phyloP scores from a whole-genome alignment of 2,888 invertebrate species.

The Aphodius granarius region DNA sequence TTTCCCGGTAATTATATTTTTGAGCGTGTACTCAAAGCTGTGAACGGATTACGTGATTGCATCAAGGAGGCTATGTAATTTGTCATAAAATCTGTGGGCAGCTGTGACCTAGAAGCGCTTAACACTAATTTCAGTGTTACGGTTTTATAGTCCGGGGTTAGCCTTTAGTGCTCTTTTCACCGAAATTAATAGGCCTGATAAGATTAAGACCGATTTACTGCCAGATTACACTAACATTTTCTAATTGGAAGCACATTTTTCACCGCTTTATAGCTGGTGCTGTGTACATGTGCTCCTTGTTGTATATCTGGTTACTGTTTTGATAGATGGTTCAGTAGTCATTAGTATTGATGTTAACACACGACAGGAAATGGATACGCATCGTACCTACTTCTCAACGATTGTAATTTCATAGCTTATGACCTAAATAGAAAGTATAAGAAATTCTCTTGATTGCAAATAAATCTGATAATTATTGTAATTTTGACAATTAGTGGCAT shows the following conservation, averaged over 20 bases:
- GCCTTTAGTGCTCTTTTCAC: background rate
- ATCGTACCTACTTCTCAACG: too few relatives aligned
- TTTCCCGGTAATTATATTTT: background rate
- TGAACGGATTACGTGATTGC: background rate
- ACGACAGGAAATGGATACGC: background rate
- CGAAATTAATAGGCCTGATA: conserved; percentile 4
- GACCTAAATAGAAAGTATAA: too few relatives aligned
- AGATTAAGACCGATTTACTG: background rate
- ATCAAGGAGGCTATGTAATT: background rate
- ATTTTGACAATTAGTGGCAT: too few relatives aligned
- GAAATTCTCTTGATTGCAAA: too few relatives aligned
- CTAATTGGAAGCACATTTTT: background rate
- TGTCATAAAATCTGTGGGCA: background rate
- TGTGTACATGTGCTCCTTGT: background rate
- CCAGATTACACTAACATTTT: background rate
- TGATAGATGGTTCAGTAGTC: background rate
- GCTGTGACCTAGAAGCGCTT: conserved; percentile 9
- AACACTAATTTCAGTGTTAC: conserved; percentile 6
- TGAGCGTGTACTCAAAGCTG: background rate
- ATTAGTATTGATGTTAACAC: background rate
- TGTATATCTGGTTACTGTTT: background rate
- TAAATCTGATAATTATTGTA: too few relatives aligned
- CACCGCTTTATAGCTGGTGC: background rate
- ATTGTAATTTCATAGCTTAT: background rate
- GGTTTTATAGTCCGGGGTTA: background rate